Evolutionary conservation across 1,140 invertebrate genomes (phyloP), one percentile per base, ranked within the genome.

Genomic region (Hyles vespertilio): DNA sequence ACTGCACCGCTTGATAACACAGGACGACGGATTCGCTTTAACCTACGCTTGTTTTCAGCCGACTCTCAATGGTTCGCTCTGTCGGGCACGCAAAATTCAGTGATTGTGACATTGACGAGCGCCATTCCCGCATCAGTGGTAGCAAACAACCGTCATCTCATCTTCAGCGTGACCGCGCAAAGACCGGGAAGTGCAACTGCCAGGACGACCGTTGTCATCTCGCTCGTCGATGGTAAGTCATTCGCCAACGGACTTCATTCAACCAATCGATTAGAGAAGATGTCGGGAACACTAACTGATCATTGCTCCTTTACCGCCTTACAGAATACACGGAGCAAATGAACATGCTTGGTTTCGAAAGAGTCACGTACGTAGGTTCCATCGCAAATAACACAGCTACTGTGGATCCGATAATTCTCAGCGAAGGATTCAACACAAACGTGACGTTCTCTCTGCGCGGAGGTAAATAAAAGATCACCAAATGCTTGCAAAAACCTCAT

Each of bases 51-150:
- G 61, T 32, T 72, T 77, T 60, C 63, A 77, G 74, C 70, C 32
- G 40, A 63, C 47, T 40, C 71, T 3, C 44, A 57, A 49, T 73
- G 65, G 61, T 77, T 77, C 49, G 45, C 55, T 11, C 36, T 71
- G 10, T 12, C 10, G 5, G 7, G 8, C 40, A n/a, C 46, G 2
- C 56, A 48, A 0, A 66, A 74, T 46, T 58, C 59, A 6, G 34
- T 62, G 5, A 63, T 32, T 1, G 45, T 74, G 10, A 58, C 11
- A 50, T 9, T 67, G 22, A 49, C 44, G 0, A 56, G 51, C 32
- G n/a, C 51, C 9, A 62, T 69, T 43, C 67, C 69, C 32, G 32
- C 66, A 47, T 56, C 59, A 44, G 61, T 73, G 5, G 33, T 74
- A 22, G 61, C 56, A 40, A 63, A 69, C 33, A 71, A 74, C 34